Percentiles rank a stretch among this genome's conserved stretches.
These are phyloP conservation scores for Rugalucina vietnamica DNA, from an alignment of 2,888 invertebrate genomes.

Conservation along the genomic window DNA sequence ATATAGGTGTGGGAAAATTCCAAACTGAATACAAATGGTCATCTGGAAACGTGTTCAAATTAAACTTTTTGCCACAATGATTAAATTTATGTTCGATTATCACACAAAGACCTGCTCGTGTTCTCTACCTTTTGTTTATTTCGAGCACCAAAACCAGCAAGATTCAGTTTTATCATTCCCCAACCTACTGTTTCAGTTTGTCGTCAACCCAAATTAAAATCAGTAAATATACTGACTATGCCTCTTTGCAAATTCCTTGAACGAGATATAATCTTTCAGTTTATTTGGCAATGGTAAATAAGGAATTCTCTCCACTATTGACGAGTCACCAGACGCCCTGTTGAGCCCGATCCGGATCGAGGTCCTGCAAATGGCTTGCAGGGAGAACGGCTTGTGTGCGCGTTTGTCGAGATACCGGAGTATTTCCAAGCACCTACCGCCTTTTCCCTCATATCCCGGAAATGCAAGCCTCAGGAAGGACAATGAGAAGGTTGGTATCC, in stretches of 20 bases:
- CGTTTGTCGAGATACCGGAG: constrained; percentile 72
- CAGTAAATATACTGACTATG: constrained; percentile 38
- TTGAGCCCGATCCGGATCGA: constrained; percentile 73
- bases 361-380: constrained; percentile 71
- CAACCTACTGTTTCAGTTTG: too few relatives aligned
- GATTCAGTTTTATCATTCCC: too few relatives aligned
- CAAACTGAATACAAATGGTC: too few relatives aligned
- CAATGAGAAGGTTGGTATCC: constrained; percentile 78
- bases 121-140: too few relatives aligned
- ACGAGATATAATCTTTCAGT: constrained; percentile 69
- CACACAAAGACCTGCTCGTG: too few relatives aligned
- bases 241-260: constrained; percentile 69
- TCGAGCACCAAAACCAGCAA: too few relatives aligned
- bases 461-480: constrained; percentile 76
- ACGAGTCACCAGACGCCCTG: constrained; percentile 69
- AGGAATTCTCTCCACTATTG: constrained; percentile 71
- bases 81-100: too few relatives aligned
- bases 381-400: constrained; percentile 63
- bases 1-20: too few relatives aligned
- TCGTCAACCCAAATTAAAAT: too few relatives aligned
- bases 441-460: constrained; percentile 67
- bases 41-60: too few relatives aligned
- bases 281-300: constrained; percentile 70
- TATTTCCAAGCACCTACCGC: constrained; percentile 68
- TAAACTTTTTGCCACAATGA: too few relatives aligned